phyloP scores from a whole-genome alignment of 2,113 vertebrate genomes.

The Meles meles region DNA sequence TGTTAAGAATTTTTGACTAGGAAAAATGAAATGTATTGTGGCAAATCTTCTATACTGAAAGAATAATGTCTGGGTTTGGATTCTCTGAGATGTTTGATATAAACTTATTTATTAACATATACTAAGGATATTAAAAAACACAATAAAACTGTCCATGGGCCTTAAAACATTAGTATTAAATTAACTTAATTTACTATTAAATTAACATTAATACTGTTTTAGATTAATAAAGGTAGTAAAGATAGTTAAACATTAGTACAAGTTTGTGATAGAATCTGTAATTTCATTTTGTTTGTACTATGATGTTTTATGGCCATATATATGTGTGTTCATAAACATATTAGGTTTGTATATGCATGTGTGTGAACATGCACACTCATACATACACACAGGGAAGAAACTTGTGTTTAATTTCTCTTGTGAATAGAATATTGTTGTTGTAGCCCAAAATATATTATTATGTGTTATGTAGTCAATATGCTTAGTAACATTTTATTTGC shows the following conservation, averaged over 20 bases:
- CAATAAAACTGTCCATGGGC: background rate
- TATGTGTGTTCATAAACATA: background rate
- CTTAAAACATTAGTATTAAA: background rate
- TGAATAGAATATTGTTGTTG: background rate
- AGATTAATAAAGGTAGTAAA: background rate
- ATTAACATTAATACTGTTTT: too few relatives aligned
- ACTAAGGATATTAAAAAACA: background rate
- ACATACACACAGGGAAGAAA: background rate
- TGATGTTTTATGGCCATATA: background rate
- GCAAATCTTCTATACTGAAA: background rate
- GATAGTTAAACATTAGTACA: background rate
- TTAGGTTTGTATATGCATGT: background rate
- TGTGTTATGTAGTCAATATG: background rate
- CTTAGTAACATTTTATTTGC: background rate
- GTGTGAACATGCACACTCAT: too few relatives aligned
- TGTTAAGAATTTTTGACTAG: background rate
- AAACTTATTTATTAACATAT: background rate
- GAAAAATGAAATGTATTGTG: background rate
- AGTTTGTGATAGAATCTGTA: background rate
- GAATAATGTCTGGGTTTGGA: background rate
- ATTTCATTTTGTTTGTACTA: background rate
- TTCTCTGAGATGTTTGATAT: background rate
- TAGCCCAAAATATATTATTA: background rate
- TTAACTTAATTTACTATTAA: too few relatives aligned
- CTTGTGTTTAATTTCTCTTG: background rate